Evolutionary conservation across 2,797 vertebrate species (phyloP).

Genomic region (Cyprinodon diabolis): DNA sequence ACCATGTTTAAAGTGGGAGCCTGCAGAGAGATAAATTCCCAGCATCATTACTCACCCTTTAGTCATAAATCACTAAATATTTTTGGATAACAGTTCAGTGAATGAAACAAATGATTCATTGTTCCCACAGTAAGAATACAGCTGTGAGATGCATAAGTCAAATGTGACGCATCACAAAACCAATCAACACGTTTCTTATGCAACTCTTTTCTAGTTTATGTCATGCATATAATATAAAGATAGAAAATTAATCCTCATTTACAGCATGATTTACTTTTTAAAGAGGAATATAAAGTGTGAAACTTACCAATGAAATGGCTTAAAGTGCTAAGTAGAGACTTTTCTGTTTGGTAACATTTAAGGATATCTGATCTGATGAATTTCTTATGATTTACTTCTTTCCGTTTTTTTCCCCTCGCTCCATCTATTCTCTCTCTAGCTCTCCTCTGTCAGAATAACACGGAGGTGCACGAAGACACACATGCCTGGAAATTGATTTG

Average conservation of each 20-base stretch:
- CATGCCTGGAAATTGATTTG: slow-evolving; percentile 68
- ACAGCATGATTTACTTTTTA: slow-evolving; percentile 49
- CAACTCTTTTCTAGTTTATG: slow-evolving; percentile 47
- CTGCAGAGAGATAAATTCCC: slow-evolving; percentile 14
- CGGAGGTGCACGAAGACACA: slow-evolving; percentile 20
- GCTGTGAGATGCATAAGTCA: slow-evolving; percentile 5
- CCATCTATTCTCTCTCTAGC: slow-evolving; percentile 18
- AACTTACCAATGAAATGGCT: slow-evolving; percentile 37
- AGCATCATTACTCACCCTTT: slow-evolving; percentile 11
- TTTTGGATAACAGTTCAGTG: slow-evolving; percentile 7
- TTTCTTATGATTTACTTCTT: slow-evolving; percentile 66
- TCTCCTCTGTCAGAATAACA: slow-evolving; percentile 48
- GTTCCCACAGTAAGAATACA: slow-evolving; percentile 17
- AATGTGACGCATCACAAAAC: not conserved
- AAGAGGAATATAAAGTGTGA: slow-evolving; percentile 25
- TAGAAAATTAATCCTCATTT: slow-evolving; percentile 10
- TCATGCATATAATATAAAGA: slow-evolving; percentile 29
- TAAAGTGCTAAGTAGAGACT: slow-evolving; percentile 43
- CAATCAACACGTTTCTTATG: not conserved
- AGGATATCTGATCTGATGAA: slow-evolving; percentile 78
- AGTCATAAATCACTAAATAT: slow-evolving; percentile 21
- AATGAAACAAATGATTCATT: slow-evolving; percentile 8
- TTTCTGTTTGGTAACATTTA: slow-evolving; percentile 77
- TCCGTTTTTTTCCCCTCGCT: slow-evolving; percentile 28
- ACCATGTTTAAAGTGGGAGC: slow-evolving; percentile 11